These are phyloP conservation scores for Ctenomys sociabilis DNA, from an alignment of 2,113 vertebrate species.

Conservation along the genomic window DNA sequence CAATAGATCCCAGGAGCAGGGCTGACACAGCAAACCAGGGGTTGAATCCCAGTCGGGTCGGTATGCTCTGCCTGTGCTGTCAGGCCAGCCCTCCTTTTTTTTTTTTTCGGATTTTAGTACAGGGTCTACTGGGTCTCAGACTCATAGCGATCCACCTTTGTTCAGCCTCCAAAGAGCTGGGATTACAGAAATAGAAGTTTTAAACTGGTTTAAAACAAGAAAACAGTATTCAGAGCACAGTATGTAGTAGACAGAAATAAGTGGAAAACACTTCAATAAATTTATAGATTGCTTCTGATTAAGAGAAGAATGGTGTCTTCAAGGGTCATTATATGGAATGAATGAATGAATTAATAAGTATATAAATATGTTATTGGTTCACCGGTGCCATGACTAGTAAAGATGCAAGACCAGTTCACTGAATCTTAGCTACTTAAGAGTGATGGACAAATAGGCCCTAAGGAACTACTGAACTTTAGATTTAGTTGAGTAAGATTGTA, in stretches of 20 bases:
- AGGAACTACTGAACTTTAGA: conserved; percentile 20
- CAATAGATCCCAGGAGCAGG: no score
- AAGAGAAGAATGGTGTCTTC: not conserved
- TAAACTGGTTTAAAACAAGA: not conserved
- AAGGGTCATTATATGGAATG: not conserved
- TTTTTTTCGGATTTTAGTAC: no score
- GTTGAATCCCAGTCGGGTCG: no score
- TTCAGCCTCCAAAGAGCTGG: no score
- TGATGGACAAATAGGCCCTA: not conserved
- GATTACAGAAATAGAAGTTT: not conserved
- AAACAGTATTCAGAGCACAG: not conserved
- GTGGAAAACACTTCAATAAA: not conserved
- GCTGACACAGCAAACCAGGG: no score
- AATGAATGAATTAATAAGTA: not conserved
- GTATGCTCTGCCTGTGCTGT: no score
- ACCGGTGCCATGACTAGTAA: not conserved
- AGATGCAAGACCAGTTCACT: conserved; percentile 1
- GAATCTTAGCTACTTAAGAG: conserved; percentile 16
- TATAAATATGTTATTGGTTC: not conserved
- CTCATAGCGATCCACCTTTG: no score
- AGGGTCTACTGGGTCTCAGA: no score
- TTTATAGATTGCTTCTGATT: not conserved
- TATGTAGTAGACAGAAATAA: not conserved
- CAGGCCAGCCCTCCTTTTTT: no score
- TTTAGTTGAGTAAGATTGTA: conserved; percentile 33